Evolutionary conservation across 1,140 invertebrate genomes (phyloP), one percentile per base, ranked within the genome.

Genomic region (Lepidurus packardi): DNA sequence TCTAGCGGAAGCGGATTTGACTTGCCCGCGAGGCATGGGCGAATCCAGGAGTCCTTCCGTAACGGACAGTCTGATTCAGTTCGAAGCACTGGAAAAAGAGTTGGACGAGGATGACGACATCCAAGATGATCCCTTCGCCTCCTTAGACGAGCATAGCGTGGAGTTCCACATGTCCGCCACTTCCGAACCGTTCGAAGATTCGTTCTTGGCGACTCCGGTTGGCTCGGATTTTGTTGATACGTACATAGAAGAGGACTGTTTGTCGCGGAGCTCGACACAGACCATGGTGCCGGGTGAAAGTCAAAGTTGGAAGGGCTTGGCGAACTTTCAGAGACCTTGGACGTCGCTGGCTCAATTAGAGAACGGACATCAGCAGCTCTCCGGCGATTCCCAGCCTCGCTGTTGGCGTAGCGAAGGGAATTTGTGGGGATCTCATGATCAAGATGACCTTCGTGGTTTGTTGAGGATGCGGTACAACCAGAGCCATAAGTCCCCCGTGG

Each of bases 41-140:
- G 21, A 45, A 65, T 79, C 78, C 42, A 43, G 78, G n/a, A 79
- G 78, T 45, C 74, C 78, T 34, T 79, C 78, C 78, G 78, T 79
- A 41, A 79, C 78, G 2, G 78, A 79, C 10, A 75, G 73, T 53
- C 74, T 79, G 24, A 75, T 79, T n/a, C 78, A 79, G 65, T 79
- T 79, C 42, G 78, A 79, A 77, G 74, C 74, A 25, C 45, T 79
- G 10, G 78, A 79, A 34, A 75, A 79, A 43, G 78, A 79, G 16
- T 16, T 74, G 9, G 78, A 41, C 21, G 41, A 11, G 7, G 45
- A 13, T 45, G 76, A 42, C 41, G 75, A 76, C 10, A 21, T 13
- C 44, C 34, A 34, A 34, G 75, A 79, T 34, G n/a, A 34, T 25
- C 41, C 75, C 8, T 79, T 77, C 24, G 45, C 43, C 25, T 65